Percentiles rank a stretch among this genome's conserved stretches.
These are phyloP conservation scores for Aphrocallistes beatrix DNA, from an alignment of 37 sponge, comb jelly and placozoan species.

Conservation along the genomic window DNA sequence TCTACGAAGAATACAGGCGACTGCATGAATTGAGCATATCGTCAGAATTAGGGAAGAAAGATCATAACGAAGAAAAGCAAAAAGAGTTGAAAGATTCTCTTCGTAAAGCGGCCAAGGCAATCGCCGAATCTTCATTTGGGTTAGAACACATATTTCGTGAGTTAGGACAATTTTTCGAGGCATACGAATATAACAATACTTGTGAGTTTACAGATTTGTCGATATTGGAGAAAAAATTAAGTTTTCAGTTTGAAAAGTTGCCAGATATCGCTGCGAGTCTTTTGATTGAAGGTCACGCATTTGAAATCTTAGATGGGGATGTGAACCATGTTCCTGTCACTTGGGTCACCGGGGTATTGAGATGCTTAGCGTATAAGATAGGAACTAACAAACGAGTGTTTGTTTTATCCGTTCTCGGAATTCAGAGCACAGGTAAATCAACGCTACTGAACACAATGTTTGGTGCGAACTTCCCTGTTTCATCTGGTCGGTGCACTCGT, in stretches of 20 bases:
- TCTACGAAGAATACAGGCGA: no score
- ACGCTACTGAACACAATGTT: conserved; percentile 33
- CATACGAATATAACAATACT: not conserved
- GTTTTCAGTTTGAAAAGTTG: not conserved
- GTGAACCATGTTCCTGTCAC: conserved; percentile 29
- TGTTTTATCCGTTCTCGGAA: conserved; percentile 22
- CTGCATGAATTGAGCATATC: no score
- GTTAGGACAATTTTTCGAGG: not conserved
- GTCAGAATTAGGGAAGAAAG: no score
- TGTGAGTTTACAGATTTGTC: not conserved
- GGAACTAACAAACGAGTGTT: not conserved
- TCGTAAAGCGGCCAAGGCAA: not conserved
- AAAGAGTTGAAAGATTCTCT: not conserved
- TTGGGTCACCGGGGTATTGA: conserved; percentile 29
- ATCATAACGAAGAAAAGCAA: not conserved
- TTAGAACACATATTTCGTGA: conserved; percentile 18
- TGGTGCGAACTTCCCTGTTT: conserved; percentile 26
- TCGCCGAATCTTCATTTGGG: not conserved
- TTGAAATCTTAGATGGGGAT: conserved; percentile 35
- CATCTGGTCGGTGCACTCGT: conserved; percentile 32
- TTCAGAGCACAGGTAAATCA: conserved; percentile 33
- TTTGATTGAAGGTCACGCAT: conserved; percentile 25
- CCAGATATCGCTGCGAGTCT: conserved; percentile 21
- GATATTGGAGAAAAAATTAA: not conserved
- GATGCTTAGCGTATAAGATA: not conserved